Base-by-base conservation (phyloP, 2,888 invertebrate species). In the Cataglyphis livida region DNA sequence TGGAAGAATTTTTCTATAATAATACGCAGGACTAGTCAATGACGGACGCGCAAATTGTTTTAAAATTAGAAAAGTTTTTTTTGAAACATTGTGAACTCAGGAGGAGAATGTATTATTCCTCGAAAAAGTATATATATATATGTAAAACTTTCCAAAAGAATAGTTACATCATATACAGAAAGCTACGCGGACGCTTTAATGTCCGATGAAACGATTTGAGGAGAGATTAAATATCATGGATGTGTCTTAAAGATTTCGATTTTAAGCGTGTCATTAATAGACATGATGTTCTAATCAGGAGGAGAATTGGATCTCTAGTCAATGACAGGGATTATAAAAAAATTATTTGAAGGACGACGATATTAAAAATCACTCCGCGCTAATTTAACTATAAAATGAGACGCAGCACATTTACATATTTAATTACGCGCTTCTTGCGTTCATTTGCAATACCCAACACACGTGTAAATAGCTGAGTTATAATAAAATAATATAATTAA, bases 261-360 rank as follows among this genome's bases (percentile, higher is more conserved):
- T 59, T 61, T 59, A 28, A 59, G 44, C 44, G 68, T 44, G 57
- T 78, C 41, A 57, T 70, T 70, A 12, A 57, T 9, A 57, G 6
- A 25, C 10, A 10, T n/a, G n/a, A 6, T 68, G 32, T 68, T 48
- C n/a, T 51, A n/a, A 48, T 68, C 6, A 18, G 0, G 10, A 54
- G 41, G 9, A 35, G 18, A 78, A 59, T 18, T 82, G 61, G 66
- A 76, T 82, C 82, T 82, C 76, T 82, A 82, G 82, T 82, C 82
- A 82, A 78, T 64, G 79, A 71, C 71, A 83, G 83, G 71, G 83
- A 83, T 82, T 70, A 64, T 71, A 44, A 48, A 83, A 57, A 25
- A 38, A 3, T 51, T 65, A 64, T 10, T n/a, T n/a, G 18, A 54
- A 32, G 28, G 7, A 78, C 28, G 57, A 71, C 28, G 59, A 38